Conservation (phyloP, 1,140 invertebrate genomes). For the Lepidurus packardi region DNA sequence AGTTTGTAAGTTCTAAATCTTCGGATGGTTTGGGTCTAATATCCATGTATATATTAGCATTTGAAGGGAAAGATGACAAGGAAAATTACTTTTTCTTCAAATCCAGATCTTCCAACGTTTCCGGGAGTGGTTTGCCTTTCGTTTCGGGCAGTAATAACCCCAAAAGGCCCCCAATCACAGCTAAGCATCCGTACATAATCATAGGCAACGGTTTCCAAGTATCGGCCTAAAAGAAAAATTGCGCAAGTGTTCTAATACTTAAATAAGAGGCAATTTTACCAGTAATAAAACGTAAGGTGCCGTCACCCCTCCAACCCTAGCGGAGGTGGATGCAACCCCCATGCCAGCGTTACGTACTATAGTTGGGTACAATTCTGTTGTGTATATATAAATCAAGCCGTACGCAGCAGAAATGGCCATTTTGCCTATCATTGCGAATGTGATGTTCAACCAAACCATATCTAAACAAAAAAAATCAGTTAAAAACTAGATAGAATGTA, state of each 20-base stretch:
- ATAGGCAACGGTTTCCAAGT: conserved; percentile 24
- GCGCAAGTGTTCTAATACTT: not conserved
- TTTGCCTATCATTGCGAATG: conserved; percentile 44
- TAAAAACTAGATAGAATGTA: not conserved
- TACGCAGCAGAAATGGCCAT: conserved; percentile 46
- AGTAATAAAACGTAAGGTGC: conserved; percentile 28
- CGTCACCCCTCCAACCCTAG: conserved; percentile 29
- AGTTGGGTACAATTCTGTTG: conserved; percentile 34
- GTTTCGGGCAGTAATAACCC: conserved; percentile 40
- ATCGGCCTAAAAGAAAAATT: not conserved
- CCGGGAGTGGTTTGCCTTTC: conserved; percentile 37
- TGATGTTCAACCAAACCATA: conserved; percentile 23
- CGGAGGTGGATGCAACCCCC: conserved; percentile 30
- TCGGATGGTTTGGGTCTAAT: no score
- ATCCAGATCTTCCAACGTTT: conserved; percentile 40
- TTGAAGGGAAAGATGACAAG: no score
- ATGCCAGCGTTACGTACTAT: conserved; percentile 30
- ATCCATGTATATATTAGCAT: no score
- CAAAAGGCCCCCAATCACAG: conserved; percentile 36
- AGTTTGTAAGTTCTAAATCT: no score
- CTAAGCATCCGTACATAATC: conserved; percentile 36
- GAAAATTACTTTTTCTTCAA: conserved; percentile 30
- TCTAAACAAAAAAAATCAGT: not conserved
- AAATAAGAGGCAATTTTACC: not conserved
- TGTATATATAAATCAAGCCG: conserved; percentile 42